A percentile compares a stretch with the other conserved stretches of the same genome.
These are phyloP conservation scores for Odocoileus hemionus DNA, from an alignment of 2,113 vertebrate species.

Conservation along the genomic window DNA sequence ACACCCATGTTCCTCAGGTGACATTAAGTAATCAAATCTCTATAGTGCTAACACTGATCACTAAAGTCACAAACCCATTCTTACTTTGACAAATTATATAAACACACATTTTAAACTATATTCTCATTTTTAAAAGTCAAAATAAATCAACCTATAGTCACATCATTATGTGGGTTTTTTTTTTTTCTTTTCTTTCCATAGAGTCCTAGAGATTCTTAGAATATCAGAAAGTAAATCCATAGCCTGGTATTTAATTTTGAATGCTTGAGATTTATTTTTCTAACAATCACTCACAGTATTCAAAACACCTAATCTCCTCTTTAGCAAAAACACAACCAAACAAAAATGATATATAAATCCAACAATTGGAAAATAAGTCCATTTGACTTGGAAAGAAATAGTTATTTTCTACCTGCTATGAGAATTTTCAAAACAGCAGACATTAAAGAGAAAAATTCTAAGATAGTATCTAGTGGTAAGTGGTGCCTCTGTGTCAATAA, in stretches of 20 bases:
- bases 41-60: background rate
- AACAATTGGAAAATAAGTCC: background rate
- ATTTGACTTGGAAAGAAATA: background rate
- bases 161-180: background rate
- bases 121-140: background rate
- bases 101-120: background rate
- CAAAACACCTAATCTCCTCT: background rate
- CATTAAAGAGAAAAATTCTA: background rate
- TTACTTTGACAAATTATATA: background rate
- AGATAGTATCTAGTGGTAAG: background rate
- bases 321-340: background rate
- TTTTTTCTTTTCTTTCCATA: background rate
- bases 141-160: background rate
- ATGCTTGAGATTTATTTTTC: background rate
- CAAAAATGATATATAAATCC: background rate
- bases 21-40: background rate
- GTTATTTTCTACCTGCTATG: background rate
- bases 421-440: background rate
- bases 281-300: background rate
- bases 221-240: background rate
- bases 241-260: background rate
- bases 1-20: fast-evolving
- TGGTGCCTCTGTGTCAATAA: background rate
- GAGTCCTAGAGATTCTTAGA: background rate
- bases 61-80: background rate